These are phyloP conservation scores for Otus sunia DNA, from an alignment of 2,113 vertebrate genomes.

Conservation along the genomic window DNA sequence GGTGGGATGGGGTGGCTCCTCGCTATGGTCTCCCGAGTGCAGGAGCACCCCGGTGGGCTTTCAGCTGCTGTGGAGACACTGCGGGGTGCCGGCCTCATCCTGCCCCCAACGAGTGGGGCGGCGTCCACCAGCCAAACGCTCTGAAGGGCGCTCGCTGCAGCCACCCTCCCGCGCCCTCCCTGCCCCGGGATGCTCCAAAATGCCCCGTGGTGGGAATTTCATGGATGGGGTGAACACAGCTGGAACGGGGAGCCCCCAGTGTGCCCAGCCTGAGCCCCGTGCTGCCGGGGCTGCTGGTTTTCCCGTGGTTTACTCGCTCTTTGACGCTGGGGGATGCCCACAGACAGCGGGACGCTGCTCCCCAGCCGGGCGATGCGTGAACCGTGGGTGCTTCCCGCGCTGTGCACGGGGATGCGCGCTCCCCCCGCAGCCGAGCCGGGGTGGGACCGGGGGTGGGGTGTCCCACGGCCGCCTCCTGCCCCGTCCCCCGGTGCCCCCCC, in stretches of 20 bases:
- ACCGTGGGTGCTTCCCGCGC: no score
- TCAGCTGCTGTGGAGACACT: accelerated
- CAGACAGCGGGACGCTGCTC: background rate
- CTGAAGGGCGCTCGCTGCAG: accelerated
- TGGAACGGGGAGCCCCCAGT: background rate
- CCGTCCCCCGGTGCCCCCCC: background rate
- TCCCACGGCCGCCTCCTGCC: background rate
- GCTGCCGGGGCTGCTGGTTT: background rate
- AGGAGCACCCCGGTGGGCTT: background rate
- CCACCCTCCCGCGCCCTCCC: accelerated
- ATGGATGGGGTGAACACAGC: no score
- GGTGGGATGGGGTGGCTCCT: background rate
- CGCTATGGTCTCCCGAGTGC: background rate
- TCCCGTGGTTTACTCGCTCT: accelerated
- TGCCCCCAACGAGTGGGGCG: accelerated
- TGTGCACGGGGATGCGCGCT: no score
- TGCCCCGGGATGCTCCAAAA: accelerated
- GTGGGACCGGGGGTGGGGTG: background rate
- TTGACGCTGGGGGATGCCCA: no score
- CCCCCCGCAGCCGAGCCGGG: background rate
- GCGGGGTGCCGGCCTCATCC: background rate
- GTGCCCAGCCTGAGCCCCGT: background rate
- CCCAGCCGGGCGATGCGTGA: no score
- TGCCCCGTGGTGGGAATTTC: background rate
- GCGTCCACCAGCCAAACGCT: background rate